These are phyloP conservation scores for Hippocampus barbouri DNA, from an alignment of 2,113 vertebrate genomes.

Conservation along the genomic window DNA sequence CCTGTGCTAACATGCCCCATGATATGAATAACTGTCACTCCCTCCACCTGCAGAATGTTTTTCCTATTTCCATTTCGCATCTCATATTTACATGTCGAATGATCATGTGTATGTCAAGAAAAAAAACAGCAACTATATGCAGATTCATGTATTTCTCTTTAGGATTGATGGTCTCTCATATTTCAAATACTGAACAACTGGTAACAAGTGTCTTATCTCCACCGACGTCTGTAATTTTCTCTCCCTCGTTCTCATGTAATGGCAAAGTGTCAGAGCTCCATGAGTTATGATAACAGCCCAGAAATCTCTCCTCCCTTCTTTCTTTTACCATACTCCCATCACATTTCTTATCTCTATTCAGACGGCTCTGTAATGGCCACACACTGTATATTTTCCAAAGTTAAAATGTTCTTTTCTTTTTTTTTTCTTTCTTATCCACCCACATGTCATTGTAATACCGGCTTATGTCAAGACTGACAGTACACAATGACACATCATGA, in stretches of 20 bases:
- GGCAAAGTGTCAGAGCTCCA: conserved; percentile 11
- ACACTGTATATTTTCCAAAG: conserved; percentile 15
- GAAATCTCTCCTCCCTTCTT: conserved; percentile 26
- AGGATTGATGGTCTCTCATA: background rate
- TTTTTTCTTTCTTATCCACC: background rate
- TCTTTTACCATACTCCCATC: conserved; percentile 13
- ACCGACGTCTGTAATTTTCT: background rate
- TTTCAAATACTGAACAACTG: background rate
- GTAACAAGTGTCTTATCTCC: background rate
- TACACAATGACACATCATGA: background rate
- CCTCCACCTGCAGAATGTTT: background rate
- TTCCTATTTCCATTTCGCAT: background rate
- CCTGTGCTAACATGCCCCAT: conserved; percentile 42
- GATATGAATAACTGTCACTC: conserved; percentile 23
- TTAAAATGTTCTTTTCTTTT: background rate
- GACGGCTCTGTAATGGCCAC: conserved; percentile 11
- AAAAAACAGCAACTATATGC: background rate
- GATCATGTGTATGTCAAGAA: background rate
- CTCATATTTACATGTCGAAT: background rate
- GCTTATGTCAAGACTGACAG: background rate
- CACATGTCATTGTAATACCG: background rate
- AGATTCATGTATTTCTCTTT: background rate
- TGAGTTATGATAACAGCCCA: conserved; percentile 40
- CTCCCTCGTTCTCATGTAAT: background rate
- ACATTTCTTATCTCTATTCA: conserved; percentile 34